Evolutionary conservation across 2,888 invertebrate genomes (phyloP), one percentile per base, ranked within the genome.

Genomic region (Clistopyga incitator): DNA sequence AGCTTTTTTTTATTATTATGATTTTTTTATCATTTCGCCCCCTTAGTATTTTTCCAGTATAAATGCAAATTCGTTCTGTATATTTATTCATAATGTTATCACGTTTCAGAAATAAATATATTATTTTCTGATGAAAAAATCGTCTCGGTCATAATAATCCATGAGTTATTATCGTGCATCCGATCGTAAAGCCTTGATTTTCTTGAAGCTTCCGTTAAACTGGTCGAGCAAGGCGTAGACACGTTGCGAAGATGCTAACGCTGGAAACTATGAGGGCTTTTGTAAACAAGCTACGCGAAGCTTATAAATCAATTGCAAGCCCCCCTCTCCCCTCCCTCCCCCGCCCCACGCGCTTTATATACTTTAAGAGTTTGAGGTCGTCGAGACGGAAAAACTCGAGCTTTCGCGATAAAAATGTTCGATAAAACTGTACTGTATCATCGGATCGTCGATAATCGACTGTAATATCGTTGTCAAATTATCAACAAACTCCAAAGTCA

Each of bases 221-320:
- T 50, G n/a, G 11, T 68, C 68, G 18, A 25, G 50, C n/a, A 18
- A 50, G 25, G 50, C 10, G 18, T 29, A 68, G 68, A 68, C 68
- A 68, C 68, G 52, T 68, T 11, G 47, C 68, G 56, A 56, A 56
- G 54, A 67, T 29, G 25, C 67, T 29, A 20, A 34, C 25, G 29
- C n/a, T 25, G 45, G 3, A 68, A 6, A 29, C 68, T 50, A 50
- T 15, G 25, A 67, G 47, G 29, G n/a, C 67, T 68, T 68, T 68
- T 68, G 50, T 68, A 68, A 68, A 52, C 50, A 68, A 20, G 50
- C 52, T 13, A 42, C 23, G 20, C 42, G 64, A 65, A 23, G 64
- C 42, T 68, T 50, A 50, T 68, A 68, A 68, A 68, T 50, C 50
- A 68, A 50, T 52, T 68, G 29, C 50, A 52, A 52, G 68, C 52